Base-by-base conservation (phyloP, 2,113 vertebrate genomes). In the Pogonocichla stellata region DNA sequence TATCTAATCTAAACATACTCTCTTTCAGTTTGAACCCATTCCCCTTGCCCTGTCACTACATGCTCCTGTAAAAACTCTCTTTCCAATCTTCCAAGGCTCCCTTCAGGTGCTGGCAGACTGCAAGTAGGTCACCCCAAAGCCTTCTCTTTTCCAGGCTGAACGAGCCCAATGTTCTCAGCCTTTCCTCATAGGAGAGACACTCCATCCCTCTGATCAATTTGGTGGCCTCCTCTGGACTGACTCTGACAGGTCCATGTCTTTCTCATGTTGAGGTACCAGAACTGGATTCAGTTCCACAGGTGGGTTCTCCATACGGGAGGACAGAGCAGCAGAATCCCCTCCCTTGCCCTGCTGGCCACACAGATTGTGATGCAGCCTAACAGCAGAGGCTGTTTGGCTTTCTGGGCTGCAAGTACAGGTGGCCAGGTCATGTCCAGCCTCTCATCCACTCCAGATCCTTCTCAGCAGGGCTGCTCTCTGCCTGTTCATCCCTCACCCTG, bases 261-360 rank as follows among this genome's bases (percentile, higher is more conserved):
- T 54, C 33, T 36, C 23, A 8, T 34, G 31, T 6, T 67, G 43
- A 67, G 36, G 36, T 31, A 50, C 17, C 71, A 50, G 43, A 43
- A 23, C 14, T 51, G 67, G 36, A 57, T 42, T 14, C 18, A 24
- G 25, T 40, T 43, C 58, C 33, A 10, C 67, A 65, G 34, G 17
- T 50, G 25, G 42, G n/a, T 20, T 71, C 29, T 80, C 48, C 50
- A 65, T 10, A 12, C 34, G 36, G 53, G 25, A 42, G 26, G 16
- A 36, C 12, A 28, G 43, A 57, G 31, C 3, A 65, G 34, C 31
- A 65, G 75, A 50, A 58, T 43, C 33, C 5, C 11, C 31, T 72
- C 36, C 12, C 67, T 43, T 3, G 18, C 33, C 36, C 26, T 43
- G 34, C 34, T 72, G 58, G 1, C 22, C 42, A 26, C 0, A 0